phyloP scores from a whole-genome alignment of 2,113 vertebrate species.

The Girardinichthys multiradiatus region DNA sequence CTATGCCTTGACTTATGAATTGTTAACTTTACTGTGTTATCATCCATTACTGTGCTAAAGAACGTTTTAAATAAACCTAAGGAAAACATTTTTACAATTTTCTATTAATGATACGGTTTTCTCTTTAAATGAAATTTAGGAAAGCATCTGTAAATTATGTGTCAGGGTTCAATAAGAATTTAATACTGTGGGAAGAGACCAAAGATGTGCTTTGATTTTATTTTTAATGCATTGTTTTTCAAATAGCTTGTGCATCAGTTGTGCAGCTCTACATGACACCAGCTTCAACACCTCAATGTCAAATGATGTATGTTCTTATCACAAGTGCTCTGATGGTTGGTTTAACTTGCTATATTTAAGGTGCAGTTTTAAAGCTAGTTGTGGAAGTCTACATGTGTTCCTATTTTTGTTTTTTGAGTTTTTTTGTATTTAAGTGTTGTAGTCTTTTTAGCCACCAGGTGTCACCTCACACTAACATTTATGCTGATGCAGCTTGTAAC shows the following conservation, averaged over 20 bases:
- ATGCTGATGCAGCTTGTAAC: background rate
- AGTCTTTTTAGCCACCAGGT: constrained; percentile 47
- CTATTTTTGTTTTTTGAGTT: background rate
- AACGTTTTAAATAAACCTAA: no score
- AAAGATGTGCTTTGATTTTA: constrained; percentile 34
- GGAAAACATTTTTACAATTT: background rate
- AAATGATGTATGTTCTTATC: background rate
- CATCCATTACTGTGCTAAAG: no score
- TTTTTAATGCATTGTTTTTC: constrained; percentile 6
- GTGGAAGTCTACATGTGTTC: background rate
- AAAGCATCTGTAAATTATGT: background rate
- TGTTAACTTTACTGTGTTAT: no score
- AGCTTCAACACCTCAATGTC: background rate
- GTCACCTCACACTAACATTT: constrained; percentile 4
- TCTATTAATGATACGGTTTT: constrained; percentile 12
- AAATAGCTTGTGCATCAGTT: background rate
- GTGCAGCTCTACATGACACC: background rate
- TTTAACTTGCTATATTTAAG: background rate
- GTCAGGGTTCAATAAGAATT: background rate
- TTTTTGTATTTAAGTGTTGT: constrained; percentile 15
- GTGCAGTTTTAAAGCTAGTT: background rate
- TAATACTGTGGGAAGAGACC: constrained; percentile 9
- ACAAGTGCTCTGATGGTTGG: background rate
- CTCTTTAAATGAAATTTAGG: background rate
- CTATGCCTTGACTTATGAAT: no score